Evolutionary conservation across 2,888 invertebrate species (phyloP).

Genomic region (Chironomus riparius): DNA sequence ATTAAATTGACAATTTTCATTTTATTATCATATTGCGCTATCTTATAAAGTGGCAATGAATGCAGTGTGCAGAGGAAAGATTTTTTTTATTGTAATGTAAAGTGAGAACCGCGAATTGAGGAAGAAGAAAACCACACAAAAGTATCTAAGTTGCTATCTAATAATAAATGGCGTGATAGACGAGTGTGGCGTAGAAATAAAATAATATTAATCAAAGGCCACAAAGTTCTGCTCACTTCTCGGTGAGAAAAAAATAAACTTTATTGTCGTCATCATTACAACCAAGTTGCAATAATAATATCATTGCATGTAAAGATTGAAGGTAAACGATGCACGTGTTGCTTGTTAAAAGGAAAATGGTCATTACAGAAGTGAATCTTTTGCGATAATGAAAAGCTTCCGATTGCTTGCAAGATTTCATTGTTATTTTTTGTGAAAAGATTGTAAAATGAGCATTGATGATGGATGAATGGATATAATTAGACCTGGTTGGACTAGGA

Average conservation of each 20-base stretch:
- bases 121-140: conserved; percentile 21
- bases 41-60: too few species aligned
- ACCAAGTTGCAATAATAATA: not conserved
- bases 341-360: conserved; percentile 22
- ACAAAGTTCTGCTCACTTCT: too few species aligned
- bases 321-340: conserved; percentile 23
- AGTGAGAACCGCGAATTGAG: not conserved
- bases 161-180: conserved; percentile 21
- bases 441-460: too few species aligned
- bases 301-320: not conserved
- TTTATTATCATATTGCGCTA: too few species aligned
- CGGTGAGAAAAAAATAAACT: too few species aligned
- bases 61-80: too few species aligned
- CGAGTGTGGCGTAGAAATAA: not conserved
- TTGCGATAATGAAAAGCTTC: conserved; percentile 8
- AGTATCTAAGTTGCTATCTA: not conserved
- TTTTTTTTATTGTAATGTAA: too few species aligned
- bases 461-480: too few species aligned
- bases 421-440: too few species aligned
- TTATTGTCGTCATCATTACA: not conserved
- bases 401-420: not conserved
- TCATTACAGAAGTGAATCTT: conserved; percentile 22
- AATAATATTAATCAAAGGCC: too few species aligned
- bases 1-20: not conserved
- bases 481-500: too few species aligned